Evolutionary conservation across 2,888 invertebrate species (phyloP).

Genomic region (Diploptera punctata): DNA sequence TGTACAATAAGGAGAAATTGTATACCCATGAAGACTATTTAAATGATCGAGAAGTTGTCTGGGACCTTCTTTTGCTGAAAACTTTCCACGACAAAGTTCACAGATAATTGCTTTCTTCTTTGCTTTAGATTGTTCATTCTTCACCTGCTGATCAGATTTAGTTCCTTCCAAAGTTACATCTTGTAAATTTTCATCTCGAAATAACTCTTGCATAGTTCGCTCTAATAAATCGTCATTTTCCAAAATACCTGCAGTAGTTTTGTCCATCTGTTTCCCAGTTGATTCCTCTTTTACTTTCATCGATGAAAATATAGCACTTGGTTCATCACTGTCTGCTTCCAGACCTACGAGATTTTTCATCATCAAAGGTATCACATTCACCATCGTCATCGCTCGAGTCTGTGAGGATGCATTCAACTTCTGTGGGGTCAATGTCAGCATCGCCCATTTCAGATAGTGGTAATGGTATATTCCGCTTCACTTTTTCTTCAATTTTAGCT

Average conservation of each 20-base stretch:
- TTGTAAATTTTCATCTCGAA: background rate
- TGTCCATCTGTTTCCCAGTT: background rate
- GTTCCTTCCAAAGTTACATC: background rate
- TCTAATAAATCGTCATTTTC: constrained; percentile 13
- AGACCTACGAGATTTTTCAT: constrained; percentile 1
- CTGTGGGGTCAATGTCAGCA: constrained; percentile 52
- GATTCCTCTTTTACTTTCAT: background rate
- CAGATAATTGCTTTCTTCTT: constrained; percentile 49
- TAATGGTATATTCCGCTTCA: background rate
- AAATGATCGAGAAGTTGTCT: constrained; percentile 47
- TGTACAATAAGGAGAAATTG: constrained; percentile 21
- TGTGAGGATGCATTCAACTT: constrained; percentile 57
- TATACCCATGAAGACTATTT: constrained; percentile 38
- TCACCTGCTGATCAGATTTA: background rate
- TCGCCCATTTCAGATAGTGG: constrained; percentile 30
- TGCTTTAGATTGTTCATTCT: constrained; percentile 15
- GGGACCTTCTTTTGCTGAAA: constrained; percentile 54
- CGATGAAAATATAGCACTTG: constrained; percentile 3
- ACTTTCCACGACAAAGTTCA: constrained; percentile 61
- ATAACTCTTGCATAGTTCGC: constrained; percentile 23
- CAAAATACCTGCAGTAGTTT: background rate
- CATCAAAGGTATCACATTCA: background rate
- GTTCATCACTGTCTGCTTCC: constrained; percentile 21
- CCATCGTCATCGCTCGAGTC: constrained; percentile 56
- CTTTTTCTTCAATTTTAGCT: constrained; percentile 3